A percentile compares a stretch with the other conserved stretches of the same genome.
Conservation (phyloP, 2,888 invertebrate genomes). For the Anoplius nigerrimus region DNA sequence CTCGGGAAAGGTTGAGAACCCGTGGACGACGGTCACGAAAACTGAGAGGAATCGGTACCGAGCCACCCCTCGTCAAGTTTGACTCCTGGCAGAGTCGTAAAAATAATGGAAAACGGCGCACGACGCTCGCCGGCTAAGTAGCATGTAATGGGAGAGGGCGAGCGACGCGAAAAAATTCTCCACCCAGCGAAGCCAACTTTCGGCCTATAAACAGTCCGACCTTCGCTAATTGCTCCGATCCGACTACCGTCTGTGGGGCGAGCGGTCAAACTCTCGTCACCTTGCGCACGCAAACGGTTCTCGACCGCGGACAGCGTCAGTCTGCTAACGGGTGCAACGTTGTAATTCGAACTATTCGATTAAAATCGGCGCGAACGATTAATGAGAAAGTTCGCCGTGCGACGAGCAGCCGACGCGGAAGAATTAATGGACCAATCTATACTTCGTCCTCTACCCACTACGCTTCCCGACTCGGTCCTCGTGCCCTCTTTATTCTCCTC, state of each 20-base stretch:
- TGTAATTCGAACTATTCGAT: too few relatives aligned
- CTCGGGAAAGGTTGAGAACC: not conserved
- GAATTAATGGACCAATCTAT: too few relatives aligned
- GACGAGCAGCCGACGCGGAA: too few relatives aligned
- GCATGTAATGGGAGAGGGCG: constrained; percentile 67
- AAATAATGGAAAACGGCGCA: constrained; percentile 69
- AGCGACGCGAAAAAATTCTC: too few relatives aligned
- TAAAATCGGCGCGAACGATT: too few relatives aligned
- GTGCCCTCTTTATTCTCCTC: not conserved
- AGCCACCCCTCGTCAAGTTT: too few relatives aligned
- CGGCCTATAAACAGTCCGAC: constrained; percentile 31
- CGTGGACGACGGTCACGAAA: too few relatives aligned
- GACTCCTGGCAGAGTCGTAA: constrained; percentile 69
- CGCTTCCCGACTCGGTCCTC: not conserved
- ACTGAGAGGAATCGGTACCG: too few relatives aligned
- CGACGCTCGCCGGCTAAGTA: constrained; percentile 66
- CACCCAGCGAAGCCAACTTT: constrained; percentile 24
- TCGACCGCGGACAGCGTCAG: not conserved
- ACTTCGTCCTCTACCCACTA: too few relatives aligned
- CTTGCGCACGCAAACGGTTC: not conserved
- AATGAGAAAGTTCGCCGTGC: too few relatives aligned
- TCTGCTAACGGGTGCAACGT: not conserved
- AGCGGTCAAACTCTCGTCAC: too few relatives aligned
- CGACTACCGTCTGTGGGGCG: too few relatives aligned
- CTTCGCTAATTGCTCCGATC: constrained; percentile 37